These are phyloP conservation scores for Tiliacea aurago DNA, from an alignment of 2,888 invertebrate species.

Conservation along the genomic window DNA sequence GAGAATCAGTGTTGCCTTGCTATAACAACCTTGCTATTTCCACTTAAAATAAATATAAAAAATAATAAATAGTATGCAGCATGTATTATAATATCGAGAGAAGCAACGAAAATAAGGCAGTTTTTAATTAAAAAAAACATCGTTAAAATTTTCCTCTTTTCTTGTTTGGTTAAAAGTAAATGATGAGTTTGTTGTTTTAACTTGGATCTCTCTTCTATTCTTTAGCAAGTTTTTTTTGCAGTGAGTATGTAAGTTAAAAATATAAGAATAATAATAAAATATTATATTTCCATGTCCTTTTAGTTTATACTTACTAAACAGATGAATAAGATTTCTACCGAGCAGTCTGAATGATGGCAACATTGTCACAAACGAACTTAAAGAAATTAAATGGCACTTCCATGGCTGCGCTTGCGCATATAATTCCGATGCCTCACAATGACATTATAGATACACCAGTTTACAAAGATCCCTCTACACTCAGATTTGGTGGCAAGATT, in stretches of 20 bases:
- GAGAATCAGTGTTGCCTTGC: conserved; percentile 1
- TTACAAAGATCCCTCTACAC: conserved; percentile 30
- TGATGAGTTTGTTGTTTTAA: not conserved
- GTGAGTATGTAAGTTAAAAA: not conserved
- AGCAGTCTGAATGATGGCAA: not conserved
- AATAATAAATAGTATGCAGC: not conserved
- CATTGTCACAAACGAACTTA: conserved; percentile 2
- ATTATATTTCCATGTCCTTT: not conserved
- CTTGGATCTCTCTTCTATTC: not conserved
- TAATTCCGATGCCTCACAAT: conserved; percentile 55
- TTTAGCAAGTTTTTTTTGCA: not conserved
- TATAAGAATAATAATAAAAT: not conserved
- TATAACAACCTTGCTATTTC: not conserved
- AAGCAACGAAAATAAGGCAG: not conserved
- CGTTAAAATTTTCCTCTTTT: not conserved
- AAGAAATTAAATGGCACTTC: conserved; percentile 55
- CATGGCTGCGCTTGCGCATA: conserved; percentile 46
- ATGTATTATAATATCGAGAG: not conserved
- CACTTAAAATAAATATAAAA: too few relatives aligned
- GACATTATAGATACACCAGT: conserved; percentile 49
- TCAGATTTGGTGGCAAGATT: conserved; percentile 37
- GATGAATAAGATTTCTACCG: not conserved
- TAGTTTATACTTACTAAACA: not conserved
- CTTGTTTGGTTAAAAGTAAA: not conserved
- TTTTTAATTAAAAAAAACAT: not conserved